Evolutionary conservation across 2,888 invertebrate species (phyloP).

Genomic region (Parnassius mnemosyne): DNA sequence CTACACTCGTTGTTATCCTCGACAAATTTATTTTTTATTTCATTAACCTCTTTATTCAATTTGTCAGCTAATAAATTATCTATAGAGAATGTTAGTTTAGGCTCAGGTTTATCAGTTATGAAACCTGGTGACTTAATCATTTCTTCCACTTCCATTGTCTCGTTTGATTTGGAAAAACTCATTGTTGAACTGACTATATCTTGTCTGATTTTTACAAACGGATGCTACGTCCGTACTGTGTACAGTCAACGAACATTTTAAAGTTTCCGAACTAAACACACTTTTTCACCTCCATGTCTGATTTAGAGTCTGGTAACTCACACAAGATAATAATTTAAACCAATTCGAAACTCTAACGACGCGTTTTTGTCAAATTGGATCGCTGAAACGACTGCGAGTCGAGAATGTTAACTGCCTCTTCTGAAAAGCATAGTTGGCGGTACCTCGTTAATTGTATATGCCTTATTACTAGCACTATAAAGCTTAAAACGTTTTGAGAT

Average conservation of each 20-base stretch:
- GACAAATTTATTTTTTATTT: slow-evolving; percentile 24
- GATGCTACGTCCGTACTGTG: slow-evolving; percentile 37
- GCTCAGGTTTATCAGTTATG: slow-evolving; percentile 53
- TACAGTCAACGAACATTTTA: slow-evolving; percentile 38
- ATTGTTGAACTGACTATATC: slow-evolving; percentile 15
- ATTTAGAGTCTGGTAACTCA: slow-evolving; percentile 40
- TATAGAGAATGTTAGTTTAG: slow-evolving; percentile 67
- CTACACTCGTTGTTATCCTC: slow-evolving; percentile 21
- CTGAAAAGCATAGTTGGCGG: slow-evolving; percentile 60
- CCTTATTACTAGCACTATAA: slow-evolving; percentile 36
- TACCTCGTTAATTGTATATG: slow-evolving; percentile 28
- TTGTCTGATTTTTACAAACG: slow-evolving; percentile 10
- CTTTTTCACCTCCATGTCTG: slow-evolving; percentile 28
- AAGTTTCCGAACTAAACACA: slow-evolving; percentile 32
- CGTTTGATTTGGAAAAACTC: slow-evolving; percentile 30
- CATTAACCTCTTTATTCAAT: slow-evolving; percentile 40
- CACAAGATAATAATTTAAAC: slow-evolving; percentile 59
- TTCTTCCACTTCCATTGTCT: slow-evolving; percentile 51
- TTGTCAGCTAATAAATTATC: slow-evolving; percentile 68
- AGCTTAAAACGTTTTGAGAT: slow-evolving; percentile 40
- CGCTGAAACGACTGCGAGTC: slow-evolving; percentile 60
- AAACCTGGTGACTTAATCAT: slow-evolving; percentile 29
- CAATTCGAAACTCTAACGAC: slow-evolving; percentile 66
- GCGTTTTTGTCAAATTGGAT: slow-evolving; percentile 76
- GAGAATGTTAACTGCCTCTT: slow-evolving; percentile 70